Evolutionary conservation across 2,113 vertebrate genomes (phyloP).

Genomic region (Conger conger): DNA sequence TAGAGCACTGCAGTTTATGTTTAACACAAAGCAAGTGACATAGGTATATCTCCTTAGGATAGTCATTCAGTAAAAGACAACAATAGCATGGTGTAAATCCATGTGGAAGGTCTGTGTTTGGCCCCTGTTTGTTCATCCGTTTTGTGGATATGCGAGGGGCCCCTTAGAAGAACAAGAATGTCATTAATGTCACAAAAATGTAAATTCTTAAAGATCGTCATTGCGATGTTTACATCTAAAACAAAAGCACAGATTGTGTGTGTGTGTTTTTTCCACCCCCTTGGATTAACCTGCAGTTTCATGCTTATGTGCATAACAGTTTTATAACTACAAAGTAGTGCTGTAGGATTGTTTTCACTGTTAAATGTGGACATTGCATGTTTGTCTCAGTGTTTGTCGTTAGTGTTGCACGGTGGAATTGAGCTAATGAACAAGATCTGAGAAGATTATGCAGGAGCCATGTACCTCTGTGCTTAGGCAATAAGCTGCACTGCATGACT

Average conservation of each 20-base stretch:
- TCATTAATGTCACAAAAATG: constrained; percentile 4
- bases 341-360: not conserved
- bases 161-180: not conserved
- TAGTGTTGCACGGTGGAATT: constrained; percentile 31
- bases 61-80: not conserved
- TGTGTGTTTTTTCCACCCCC: not conserved
- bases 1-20: not conserved
- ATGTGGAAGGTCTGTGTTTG: no score
- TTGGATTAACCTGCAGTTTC: not conserved
- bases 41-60: not conserved
- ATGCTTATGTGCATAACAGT: constrained; percentile 1
- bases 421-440: constrained; percentile 16
- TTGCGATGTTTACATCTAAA: not conserved
- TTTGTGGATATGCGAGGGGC: not conserved
- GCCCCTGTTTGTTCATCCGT: not conserved
- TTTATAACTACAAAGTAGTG: not conserved
- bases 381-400: constrained; percentile 11
- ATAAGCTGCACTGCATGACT: constrained; percentile 67
- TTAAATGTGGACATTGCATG: not conserved
- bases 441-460: constrained; percentile 59
- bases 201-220: not conserved
- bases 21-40: not conserved
- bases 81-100: no score
- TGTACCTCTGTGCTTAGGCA: constrained; percentile 43
- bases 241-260: not conserved